Evolutionary conservation across 2,888 invertebrate genomes (phyloP), one percentile per base, ranked within the genome.

Genomic region (Mesoligia furuncula): DNA sequence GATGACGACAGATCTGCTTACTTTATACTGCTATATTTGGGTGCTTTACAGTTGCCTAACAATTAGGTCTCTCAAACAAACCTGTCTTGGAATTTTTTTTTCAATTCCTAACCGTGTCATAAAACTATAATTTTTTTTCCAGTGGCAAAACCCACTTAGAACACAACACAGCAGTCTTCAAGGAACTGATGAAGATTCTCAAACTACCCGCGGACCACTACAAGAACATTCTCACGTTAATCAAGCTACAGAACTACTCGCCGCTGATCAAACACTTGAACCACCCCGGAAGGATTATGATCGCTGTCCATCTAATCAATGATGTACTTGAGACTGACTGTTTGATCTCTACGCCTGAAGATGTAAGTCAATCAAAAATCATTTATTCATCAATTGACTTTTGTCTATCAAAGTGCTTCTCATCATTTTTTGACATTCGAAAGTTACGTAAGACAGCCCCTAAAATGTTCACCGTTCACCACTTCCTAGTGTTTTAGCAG

Each of bases 141-240:
- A 98, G 98, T 94, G 95, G 96, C 8, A 95, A 94, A 87, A 87
- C 95, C 2, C 93, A 95, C 59, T 59, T 99, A 68, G 98, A 98
- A 91, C 98, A 98, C 91, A 98, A 98, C 91, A 98, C 98, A 65
- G 97, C 98, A 6, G 99, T 99, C 0, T 99, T 99, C 87, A 98
- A 99, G 90, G 99, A 99, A 93, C 96, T 99, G 83, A 98, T 98
- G 91, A 98, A 99, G 91, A 97, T 99, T 79, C 97, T 99, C 91
- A 99, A 99, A 94, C 98, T 99, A 67, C 99, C 99, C 0, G 98
- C 99, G 4, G 99, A 99, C 93, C 98, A 98, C 91, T 99, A 99
- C 96, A 99, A 99, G 94, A 98, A 99, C 94, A 97, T 99, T 24
- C 97, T 99, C 67, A 98, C 98, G 0, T 97, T 99, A 27, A 97